Percentiles rank a stretch among this genome's conserved stretches.
Evolutionary conservation across 1,140 invertebrate genomes (phyloP).

Genomic region (Papilio glaucus): DNA sequence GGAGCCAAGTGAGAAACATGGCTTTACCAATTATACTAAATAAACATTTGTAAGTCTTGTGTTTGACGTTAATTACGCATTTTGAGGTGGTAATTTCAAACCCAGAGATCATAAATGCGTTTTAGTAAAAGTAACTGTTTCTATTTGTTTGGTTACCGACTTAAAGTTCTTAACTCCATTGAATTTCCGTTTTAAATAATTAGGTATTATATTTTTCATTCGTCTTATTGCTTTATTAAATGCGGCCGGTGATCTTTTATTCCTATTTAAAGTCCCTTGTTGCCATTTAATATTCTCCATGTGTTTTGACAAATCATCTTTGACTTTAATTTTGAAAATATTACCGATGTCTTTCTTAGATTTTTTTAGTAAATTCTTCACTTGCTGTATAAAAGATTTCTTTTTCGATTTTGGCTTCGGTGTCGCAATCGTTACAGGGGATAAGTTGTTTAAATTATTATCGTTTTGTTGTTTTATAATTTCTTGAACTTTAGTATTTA

Average conservation of each 20-base stretch:
- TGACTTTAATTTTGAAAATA: slow-evolving; percentile 51
- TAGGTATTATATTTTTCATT: slow-evolving; percentile 64
- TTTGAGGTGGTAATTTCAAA: too few relatives aligned
- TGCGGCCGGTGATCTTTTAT: slow-evolving; percentile 48
- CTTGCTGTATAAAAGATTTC: slow-evolving; percentile 54
- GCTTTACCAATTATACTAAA: too few relatives aligned
- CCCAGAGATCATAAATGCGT: neutral
- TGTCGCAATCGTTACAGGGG: neutral
- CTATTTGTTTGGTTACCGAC: slow-evolving; percentile 34
- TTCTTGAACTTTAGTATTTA: slow-evolving; percentile 47
- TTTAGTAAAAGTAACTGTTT: slow-evolving; percentile 13
- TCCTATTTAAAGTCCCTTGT: slow-evolving; percentile 44
- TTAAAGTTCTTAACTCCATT: slow-evolving; percentile 46
- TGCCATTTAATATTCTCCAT: slow-evolving; percentile 52
- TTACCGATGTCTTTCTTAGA: slow-evolving; percentile 57
- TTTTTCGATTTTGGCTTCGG: slow-evolving; percentile 21
- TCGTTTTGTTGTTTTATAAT: slow-evolving; percentile 45
- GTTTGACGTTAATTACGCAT: too few relatives aligned
- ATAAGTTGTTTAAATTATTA: slow-evolving; percentile 15
- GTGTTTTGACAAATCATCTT: slow-evolving; percentile 39
- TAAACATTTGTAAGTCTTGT: too few relatives aligned
- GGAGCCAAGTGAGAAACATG: too few relatives aligned
- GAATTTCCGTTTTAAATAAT: slow-evolving; percentile 56
- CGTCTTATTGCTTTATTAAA: slow-evolving; percentile 45
- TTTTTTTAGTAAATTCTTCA: slow-evolving; percentile 56